Conservation (phyloP, 2,797 vertebrate species). For the Danio kyathit region DNA sequence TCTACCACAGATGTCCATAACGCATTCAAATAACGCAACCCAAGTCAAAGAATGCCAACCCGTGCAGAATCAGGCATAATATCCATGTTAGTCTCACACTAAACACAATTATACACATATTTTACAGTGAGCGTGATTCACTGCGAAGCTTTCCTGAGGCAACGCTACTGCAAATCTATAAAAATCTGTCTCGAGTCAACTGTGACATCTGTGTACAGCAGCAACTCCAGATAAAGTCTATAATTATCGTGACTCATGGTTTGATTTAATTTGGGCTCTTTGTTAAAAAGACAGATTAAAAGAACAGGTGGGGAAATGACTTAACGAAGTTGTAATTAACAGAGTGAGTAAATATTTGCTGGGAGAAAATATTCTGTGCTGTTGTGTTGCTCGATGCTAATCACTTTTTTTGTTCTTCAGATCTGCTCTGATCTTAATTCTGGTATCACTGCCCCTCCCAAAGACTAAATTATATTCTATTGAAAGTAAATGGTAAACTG, state of each 20-base stretch:
- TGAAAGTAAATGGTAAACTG: neutral
- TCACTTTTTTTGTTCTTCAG: constrained; percentile 9
- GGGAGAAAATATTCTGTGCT: constrained; percentile 35
- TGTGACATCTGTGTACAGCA: constrained; percentile 42
- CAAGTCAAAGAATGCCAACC: constrained; percentile 5
- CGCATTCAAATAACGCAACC: constrained; percentile 15
- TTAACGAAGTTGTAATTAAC: constrained; percentile 47
- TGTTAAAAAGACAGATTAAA: constrained; percentile 43
- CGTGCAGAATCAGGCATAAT: constrained; percentile 10
- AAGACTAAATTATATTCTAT: neutral
- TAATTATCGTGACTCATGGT: constrained; percentile 53
- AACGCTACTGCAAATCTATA: constrained; percentile 35
- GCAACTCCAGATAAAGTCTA: constrained; percentile 40
- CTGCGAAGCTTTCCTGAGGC: constrained; percentile 25
- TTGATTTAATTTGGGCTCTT: constrained; percentile 47
- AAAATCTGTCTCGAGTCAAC: constrained; percentile 43
- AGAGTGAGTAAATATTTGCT: constrained; percentile 40
- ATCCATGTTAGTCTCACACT: neutral
- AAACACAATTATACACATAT: constrained; percentile 29
- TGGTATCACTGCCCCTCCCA: neutral
- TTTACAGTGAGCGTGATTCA: constrained; percentile 36
- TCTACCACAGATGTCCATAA: constrained; percentile 54
- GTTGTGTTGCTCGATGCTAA: constrained; percentile 24
- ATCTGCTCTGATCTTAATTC: neutral
- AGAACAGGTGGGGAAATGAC: constrained; percentile 54